Conservation (phyloP, 2,888 invertebrate genomes). For the Drosophila nr. perissopoda region DNA sequence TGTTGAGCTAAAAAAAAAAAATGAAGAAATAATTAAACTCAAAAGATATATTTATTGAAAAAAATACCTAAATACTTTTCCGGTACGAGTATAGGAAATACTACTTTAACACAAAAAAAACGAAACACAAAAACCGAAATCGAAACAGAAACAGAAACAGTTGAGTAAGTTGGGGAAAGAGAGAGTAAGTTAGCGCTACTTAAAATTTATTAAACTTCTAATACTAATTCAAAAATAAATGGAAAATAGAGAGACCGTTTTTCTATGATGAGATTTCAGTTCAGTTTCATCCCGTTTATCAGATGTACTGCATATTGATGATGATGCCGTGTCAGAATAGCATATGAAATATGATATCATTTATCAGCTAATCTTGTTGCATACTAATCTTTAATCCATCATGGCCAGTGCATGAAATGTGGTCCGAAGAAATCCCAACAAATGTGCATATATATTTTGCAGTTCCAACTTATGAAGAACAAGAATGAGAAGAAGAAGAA, state of each 20-base stretch:
- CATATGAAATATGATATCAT: background rate
- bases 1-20: conserved; percentile 68
- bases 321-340: background rate
- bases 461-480: conserved; percentile 26
- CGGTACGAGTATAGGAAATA: conserved; percentile 27
- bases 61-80: conserved; percentile 41
- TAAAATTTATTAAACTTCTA: conserved; percentile 41
- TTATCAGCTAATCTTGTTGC: conserved; percentile 6
- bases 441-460: conserved; percentile 18
- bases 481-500: background rate
- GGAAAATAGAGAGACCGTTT: conserved; percentile 20
- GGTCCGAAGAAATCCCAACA: conserved; percentile 18
- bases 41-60: conserved; percentile 68
- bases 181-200: conserved; percentile 38
- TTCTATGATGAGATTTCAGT: conserved; percentile 32
- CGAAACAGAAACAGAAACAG: conserved; percentile 31
- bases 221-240: conserved; percentile 38
- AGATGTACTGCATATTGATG: conserved; percentile 2
- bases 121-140: conserved; percentile 28
- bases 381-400: conserved; percentile 5
- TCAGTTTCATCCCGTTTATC: conserved; percentile 18
- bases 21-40: conserved; percentile 43
- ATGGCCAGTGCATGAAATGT: conserved; percentile 16
- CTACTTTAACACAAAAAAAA: conserved; percentile 12
- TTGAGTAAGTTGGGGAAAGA: conserved; percentile 39